A percentile compares a stretch with the other conserved stretches of the same genome.
These are phyloP conservation scores for Thermophis baileyi DNA, from an alignment of 2,113 vertebrate genomes.

Conservation along the genomic window DNA sequence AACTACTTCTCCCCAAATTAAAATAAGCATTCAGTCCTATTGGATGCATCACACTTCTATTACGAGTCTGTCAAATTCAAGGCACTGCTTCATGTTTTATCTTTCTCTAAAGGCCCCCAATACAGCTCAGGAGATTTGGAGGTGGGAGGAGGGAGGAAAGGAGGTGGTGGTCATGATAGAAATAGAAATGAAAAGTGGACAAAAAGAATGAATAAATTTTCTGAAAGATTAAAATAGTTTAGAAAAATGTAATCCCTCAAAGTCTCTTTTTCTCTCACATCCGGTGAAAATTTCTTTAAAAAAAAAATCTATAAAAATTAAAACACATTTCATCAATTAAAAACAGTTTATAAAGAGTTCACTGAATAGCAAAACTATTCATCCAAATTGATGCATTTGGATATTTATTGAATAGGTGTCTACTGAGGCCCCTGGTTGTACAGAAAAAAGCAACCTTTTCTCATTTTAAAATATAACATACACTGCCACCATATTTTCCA, in stretches of 20 bases:
- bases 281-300: neutral
- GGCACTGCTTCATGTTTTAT: neutral
- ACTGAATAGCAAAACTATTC: neutral
- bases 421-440: neutral
- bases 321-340: neutral
- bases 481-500: neutral
- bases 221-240: neutral
- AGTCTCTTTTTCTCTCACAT: neutral
- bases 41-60: neutral
- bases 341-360: neutral
- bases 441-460: neutral
- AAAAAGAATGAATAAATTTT: neutral
- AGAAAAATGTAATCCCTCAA: neutral
- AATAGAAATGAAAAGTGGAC: constrained; percentile 6
- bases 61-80: neutral
- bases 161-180: no score
- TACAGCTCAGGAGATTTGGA: neutral
- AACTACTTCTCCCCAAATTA: neutral
- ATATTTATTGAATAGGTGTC: neutral
- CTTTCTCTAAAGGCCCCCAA: neutral
- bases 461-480: neutral
- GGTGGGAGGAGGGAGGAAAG: neutral
- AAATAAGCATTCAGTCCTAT: neutral
- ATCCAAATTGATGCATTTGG: neutral
- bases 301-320: neutral